Percentiles rank a stretch among this genome's conserved stretches.
phyloP scores from a whole-genome alignment of 2,888 invertebrate species.

The Drosophila colorata region DNA sequence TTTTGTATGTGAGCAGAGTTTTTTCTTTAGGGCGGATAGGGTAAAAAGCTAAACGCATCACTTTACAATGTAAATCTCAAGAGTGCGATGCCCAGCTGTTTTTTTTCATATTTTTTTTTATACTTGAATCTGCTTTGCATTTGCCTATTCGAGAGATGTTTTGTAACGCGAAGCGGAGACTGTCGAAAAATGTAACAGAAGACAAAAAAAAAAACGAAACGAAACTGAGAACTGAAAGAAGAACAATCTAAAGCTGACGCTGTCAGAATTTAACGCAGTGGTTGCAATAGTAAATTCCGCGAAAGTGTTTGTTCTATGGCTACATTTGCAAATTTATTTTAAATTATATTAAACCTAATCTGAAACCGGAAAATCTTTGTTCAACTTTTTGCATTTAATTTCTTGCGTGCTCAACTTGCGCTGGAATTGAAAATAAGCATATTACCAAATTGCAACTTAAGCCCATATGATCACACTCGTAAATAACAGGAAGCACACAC shows the following conservation, averaged over 20 bases:
- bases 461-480: constrained; percentile 34
- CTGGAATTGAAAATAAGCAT: constrained; percentile 14
- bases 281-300: not conserved
- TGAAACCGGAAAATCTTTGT: too few relatives aligned
- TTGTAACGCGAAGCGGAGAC: constrained; percentile 49
- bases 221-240: constrained; percentile 12
- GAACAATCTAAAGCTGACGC: not conserved
- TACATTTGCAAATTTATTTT: not conserved
- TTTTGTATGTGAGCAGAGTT: not conserved
- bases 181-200: constrained; percentile 38
- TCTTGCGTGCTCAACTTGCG: too few relatives aligned
- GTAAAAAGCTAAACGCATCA: constrained; percentile 51
- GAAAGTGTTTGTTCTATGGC: not conserved
- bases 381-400: not conserved
- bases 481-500: constrained; percentile 27
- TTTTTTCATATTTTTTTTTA: constrained; percentile 28
- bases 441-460: constrained; percentile 18
- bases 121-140: constrained; percentile 61
- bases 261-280: constrained; percentile 9
- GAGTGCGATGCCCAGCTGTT: constrained; percentile 69
- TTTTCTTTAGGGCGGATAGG: constrained; percentile 11
- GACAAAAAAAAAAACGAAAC: constrained; percentile 6
- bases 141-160: constrained; percentile 56
- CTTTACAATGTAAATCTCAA: constrained; percentile 82
- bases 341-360: not conserved